These are phyloP conservation scores for Trichosurus vulpecula DNA, from an alignment of 2,797 vertebrate genomes.

Conservation along the genomic window DNA sequence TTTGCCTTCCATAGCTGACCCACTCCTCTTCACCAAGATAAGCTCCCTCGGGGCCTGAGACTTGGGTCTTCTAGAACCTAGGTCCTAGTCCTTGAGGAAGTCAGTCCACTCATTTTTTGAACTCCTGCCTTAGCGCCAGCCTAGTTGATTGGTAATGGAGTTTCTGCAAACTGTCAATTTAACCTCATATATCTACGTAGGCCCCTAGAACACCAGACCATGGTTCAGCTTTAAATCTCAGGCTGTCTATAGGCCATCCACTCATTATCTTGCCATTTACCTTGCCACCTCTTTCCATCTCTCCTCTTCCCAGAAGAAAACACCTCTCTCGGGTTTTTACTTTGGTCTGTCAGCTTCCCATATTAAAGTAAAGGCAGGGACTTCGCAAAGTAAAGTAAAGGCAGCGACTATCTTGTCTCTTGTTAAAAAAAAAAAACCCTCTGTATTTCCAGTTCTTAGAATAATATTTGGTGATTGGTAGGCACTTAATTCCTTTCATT, in stretches of 20 bases:
- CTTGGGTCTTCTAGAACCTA: background rate
- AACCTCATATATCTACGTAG: rapidly evolving
- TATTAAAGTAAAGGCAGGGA: background rate
- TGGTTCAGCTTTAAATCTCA: background rate
- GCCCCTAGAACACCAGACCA: background rate
- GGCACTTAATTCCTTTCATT: background rate
- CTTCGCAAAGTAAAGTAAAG: too few relatives aligned
- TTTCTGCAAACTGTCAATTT: background rate
- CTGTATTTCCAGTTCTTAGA: background rate
- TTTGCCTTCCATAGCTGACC: background rate
- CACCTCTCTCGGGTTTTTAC: background rate
- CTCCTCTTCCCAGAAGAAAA: background rate
- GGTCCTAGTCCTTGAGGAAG: background rate
- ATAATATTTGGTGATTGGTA: background rate
- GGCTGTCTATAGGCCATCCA: too few relatives aligned
- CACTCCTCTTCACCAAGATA: background rate
- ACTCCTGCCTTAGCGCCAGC: background rate
- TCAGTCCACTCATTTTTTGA: background rate
- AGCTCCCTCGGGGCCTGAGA: background rate
- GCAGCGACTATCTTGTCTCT: background rate
- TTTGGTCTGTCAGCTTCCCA: background rate
- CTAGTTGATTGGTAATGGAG: background rate
- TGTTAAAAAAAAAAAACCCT: background rate
- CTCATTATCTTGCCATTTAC: background rate
- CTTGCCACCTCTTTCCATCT: background rate